phyloP scores from a whole-genome alignment of 2,888 invertebrate species.

The Ophonus ardosiacus region DNA sequence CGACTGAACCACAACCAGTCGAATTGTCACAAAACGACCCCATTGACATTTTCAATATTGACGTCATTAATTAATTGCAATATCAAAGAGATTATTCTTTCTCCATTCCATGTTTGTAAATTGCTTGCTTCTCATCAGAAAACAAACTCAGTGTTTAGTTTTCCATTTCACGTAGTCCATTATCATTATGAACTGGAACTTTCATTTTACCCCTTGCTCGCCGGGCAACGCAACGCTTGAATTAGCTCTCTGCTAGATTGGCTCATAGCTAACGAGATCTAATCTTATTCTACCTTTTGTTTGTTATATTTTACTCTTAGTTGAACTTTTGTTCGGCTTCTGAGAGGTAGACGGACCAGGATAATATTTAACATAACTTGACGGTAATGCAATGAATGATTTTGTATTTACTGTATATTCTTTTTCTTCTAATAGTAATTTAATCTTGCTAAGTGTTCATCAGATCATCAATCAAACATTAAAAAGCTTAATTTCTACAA shows the following conservation, averaged over 20 bases:
- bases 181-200: conserved; percentile 33
- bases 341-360: not conserved
- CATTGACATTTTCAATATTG: too few species aligned
- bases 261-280: conserved; percentile 20
- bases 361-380: not conserved
- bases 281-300: conserved; percentile 28
- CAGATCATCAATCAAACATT: too few species aligned
- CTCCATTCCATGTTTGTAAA: not conserved
- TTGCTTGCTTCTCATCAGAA: not conserved
- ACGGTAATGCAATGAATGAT: too few species aligned
- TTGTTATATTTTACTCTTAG: conserved; percentile 20
- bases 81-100: not conserved
- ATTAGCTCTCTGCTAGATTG: conserved; percentile 43
- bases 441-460: not conserved
- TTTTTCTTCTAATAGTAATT: not conserved
- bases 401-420: not conserved
- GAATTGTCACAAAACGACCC: too few species aligned
- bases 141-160: not conserved
- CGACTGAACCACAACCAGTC: too few species aligned
- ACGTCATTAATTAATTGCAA: not conserved
- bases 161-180: not conserved
- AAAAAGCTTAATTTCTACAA: too few species aligned
- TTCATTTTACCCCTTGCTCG: conserved; percentile 1
- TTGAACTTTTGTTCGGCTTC: not conserved
- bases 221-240: conserved; percentile 5